A percentile compares a stretch with the other conserved stretches of the same genome.
phyloP scores from a whole-genome alignment of 2,113 vertebrate genomes.

The Sterna hirundo region DNA sequence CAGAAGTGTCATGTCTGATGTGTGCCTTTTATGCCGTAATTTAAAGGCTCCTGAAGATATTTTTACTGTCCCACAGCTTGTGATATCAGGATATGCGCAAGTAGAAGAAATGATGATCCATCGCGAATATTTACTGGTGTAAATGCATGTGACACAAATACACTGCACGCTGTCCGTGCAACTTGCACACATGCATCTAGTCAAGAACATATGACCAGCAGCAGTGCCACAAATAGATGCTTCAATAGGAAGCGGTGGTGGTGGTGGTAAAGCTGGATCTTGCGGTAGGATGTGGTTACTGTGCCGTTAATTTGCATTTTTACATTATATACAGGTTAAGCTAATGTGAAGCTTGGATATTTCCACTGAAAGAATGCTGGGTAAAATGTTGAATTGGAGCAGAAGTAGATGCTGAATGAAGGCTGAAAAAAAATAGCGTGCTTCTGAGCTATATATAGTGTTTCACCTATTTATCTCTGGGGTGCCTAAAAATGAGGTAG shows the following conservation, averaged over 20 bases:
- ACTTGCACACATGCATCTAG: neutral
- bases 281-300: conserved; percentile 58
- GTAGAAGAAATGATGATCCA: neutral
- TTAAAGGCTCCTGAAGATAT: neutral
- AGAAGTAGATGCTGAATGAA: conserved; percentile 34
- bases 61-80: neutral
- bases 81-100: neutral
- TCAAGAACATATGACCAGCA: neutral
- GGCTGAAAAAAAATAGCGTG: neutral
- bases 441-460: neutral
- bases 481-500: neutral
- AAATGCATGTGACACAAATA: neutral
- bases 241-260: conserved; percentile 17
- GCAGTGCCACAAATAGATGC: neutral
- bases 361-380: neutral
- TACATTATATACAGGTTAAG: neutral
- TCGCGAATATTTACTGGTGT: neutral
- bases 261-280: neutral
- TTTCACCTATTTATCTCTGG: neutral
- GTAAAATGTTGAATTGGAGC: conserved; percentile 37
- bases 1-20: neutral
- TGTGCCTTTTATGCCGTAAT: neutral
- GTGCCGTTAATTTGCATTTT: conserved; percentile 13
- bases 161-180: neutral
- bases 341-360: neutral